Conservation (phyloP, 2,888 invertebrate genomes). For the Endotricha flammealis region DNA sequence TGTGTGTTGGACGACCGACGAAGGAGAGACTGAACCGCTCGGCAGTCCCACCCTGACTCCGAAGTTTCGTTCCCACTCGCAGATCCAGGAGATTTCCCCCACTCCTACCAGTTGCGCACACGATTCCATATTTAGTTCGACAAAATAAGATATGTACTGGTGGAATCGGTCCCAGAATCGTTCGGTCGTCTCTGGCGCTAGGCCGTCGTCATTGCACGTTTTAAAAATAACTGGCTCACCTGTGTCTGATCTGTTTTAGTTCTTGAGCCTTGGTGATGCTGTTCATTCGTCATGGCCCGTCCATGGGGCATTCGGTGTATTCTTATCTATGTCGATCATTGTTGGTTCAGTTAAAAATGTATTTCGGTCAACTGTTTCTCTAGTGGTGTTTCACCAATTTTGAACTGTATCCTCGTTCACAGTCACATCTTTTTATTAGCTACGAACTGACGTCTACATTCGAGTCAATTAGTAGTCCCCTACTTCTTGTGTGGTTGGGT, state of each 20-base stretch:
- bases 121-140: conserved; percentile 75
- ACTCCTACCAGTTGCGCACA: conserved; percentile 30
- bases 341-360: no score
- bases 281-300: not conserved
- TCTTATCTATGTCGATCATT: no score
- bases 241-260: conserved; percentile 32
- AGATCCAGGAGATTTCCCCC: conserved; percentile 45
- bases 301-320: conserved; percentile 4
- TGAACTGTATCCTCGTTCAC: no score
- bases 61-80: conserved; percentile 47
- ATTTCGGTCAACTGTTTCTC: no score
- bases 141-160: conserved; percentile 45
- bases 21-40: conserved; percentile 72
- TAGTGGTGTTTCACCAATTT: no score
- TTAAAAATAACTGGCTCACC: conserved; percentile 60
- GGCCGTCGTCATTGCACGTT: conserved; percentile 47
- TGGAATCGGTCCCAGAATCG: conserved; percentile 53
- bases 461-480: no score
- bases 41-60: conserved; percentile 76
- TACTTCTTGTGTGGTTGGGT: no score
- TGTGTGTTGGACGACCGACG: conserved; percentile 67
- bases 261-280: conserved; percentile 24
- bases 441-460: no score
- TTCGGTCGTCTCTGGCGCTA: conserved; percentile 39
- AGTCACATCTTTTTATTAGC: no score